Base-by-base conservation (phyloP, 2,113 vertebrate genomes). In the Ceyx margarethae region DNA sequence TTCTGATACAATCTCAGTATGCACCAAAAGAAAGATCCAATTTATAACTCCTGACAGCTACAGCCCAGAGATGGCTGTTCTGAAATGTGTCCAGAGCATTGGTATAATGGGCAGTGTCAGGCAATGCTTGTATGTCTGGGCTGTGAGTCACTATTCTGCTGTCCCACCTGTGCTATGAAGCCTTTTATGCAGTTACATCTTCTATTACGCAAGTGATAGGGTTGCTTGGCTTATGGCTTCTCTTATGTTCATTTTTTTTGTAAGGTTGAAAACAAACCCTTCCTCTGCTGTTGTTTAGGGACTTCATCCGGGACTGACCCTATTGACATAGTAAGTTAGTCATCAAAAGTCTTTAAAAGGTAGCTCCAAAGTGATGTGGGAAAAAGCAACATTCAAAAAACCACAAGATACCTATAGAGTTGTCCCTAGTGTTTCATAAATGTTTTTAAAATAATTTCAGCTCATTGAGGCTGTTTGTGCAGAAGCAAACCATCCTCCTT, bases 1-100 rank as follows among this genome's bases (percentile, higher is more conserved):
- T 89, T 87, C 85, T 78, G 67, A 78, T 77, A 73, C 31, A 85
- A 88, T 73, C 71, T 88, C 72, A 40, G 45, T 57, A 51, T 60
- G 43, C n/a, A 60, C 37, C 29, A 57, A 84, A 74, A 20, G 62
- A 88, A 65, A 61, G 57, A 57, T 72, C 45, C 65, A 69, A 28
- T 93, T 90, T 80, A 56, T 87, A 67, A 61, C 57, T 94, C 46
- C 58, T 78, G 85, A 69, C 68, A 90, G 43, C 42, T 91, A 73
- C 43, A 66, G 56, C 40, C 26, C 15, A 72, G 37, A 92, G 43
- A 50, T 26, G 31, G 43, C 35, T 73, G 19, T 28, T 88, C 62
- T 82, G 61, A 88, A 87, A 81, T 45, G 25, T 75, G 22, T 43
- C 17, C 28, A 6, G 51, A 93, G 40, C 50, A 53, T 42, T 42